Evolutionary conservation across 1,140 invertebrate species (phyloP).

Genomic region (Lamellibrachia luymesi): DNA sequence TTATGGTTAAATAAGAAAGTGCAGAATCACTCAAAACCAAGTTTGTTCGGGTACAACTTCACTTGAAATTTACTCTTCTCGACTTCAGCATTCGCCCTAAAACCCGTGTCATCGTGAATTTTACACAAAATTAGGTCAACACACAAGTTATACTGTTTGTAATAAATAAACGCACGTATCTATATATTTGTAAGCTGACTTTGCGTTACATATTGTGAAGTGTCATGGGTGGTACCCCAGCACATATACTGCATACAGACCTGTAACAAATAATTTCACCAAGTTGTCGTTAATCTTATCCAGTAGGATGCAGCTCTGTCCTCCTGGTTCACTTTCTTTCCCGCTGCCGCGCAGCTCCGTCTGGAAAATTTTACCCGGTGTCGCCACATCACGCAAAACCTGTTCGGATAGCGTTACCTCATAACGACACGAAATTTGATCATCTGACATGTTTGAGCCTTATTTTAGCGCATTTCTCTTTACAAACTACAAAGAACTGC

Average conservation of each 20-base stretch:
- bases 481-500: constrained; percentile 1
- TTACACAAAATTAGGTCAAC: background rate
- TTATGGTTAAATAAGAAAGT: background rate
- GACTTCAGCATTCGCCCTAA: too few species aligned
- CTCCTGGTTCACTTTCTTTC: background rate
- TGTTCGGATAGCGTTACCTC: background rate
- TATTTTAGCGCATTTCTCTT: background rate
- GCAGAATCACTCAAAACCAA: background rate
- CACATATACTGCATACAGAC: background rate
- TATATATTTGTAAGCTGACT: background rate
- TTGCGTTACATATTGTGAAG: background rate
- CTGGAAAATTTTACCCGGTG: background rate
- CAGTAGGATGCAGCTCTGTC: background rate
- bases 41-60: background rate
- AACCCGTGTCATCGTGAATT: background rate
- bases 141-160: background rate
- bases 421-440: background rate
- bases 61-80: background rate
- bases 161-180: background rate
- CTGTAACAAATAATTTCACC: background rate
- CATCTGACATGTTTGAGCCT: constrained; percentile 4
- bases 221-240: background rate
- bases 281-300: constrained; percentile 5
- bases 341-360: background rate
- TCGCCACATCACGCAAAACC: background rate